A percentile compares a stretch with the other conserved stretches of the same genome.
These are phyloP conservation scores for Brachyhypopomus gauderio DNA, from an alignment of 2,113 vertebrate species.

Conservation along the genomic window DNA sequence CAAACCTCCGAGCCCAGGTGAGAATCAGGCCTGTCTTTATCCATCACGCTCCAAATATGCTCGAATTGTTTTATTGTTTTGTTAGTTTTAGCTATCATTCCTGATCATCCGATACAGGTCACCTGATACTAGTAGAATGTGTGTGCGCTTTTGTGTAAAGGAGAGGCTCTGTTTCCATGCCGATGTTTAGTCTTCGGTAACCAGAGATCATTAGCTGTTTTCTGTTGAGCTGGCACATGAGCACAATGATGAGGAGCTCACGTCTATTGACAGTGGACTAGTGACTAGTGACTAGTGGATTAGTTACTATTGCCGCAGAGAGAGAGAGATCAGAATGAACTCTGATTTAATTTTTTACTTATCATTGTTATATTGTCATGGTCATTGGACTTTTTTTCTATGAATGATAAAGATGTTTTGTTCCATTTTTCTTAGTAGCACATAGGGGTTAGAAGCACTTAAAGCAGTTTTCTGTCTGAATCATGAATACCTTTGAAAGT, in stretches of 20 bases:
- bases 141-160: neutral
- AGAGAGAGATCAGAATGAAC: neutral
- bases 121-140: neutral
- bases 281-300: too few relatives aligned
- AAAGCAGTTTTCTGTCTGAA: too few relatives aligned
- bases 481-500: too few relatives aligned
- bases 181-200: neutral
- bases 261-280: too few relatives aligned
- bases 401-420: too few relatives aligned
- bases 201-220: neutral
- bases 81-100: neutral
- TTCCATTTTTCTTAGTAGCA: too few relatives aligned
- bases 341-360: too few relatives aligned
- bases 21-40: neutral
- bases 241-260: neutral
- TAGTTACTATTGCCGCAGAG: too few relatives aligned
- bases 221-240: neutral
- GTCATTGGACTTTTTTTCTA: neutral
- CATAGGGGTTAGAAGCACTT: too few relatives aligned
- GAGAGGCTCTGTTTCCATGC: neutral
- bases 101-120: too few relatives aligned
- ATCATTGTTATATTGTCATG: neutral
- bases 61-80: neutral
- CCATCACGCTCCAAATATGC: neutral
- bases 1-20: conserved; percentile 31